Evolutionary conservation across 2,888 invertebrate genomes (phyloP), one percentile per base, ranked within the genome.

Genomic region (Synergus laeviventris): DNA sequence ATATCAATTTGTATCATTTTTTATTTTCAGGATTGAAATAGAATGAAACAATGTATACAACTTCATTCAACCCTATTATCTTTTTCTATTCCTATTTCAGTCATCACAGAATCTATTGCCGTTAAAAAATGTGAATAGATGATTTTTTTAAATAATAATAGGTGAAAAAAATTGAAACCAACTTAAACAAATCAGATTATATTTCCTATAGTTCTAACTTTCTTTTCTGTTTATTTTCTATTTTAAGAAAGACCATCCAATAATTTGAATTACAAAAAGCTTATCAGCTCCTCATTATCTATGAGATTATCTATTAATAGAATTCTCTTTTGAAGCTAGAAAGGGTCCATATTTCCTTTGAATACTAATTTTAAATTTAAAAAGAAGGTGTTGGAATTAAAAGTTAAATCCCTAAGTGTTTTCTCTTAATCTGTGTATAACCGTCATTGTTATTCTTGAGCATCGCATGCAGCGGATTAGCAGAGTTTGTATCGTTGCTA

Each of bases 401-500:
- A 24, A 70, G 49, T 49, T 54, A 31, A 70, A 49, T 54, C 14
- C 36, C 38, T 62, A 38, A 62, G n/a, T 62, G 39, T 18, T 62
- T 62, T 39, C 39, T 39, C 11, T 62, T 62, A 11, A 39, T 42
- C 42, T 14, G 59, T 70, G 36, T 49, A 24, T 31, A 16, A 45
- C 18, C 31, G 31, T 12, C 31, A 77, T 83, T 81, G 60, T 64
- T 81, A 85, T 85, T 84, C 83, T 80, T 24, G 70, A 75, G 45
- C 76, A 81, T 75, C 73, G 76, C 59, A 77, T 62, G 74, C 74
- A 45, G 75, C 76, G 76, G 79, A 83, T 84, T 79, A 76, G 78
- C 79, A 81, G 82, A 79, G 80, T 78, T 82, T 81, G 78, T 62
- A 70, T 45, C 66, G 73, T 62, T 78, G 81, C 82, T 79, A 60